phyloP scores from a whole-genome alignment of 1,140 invertebrate genomes.

The Drosophila simulans region DNA sequence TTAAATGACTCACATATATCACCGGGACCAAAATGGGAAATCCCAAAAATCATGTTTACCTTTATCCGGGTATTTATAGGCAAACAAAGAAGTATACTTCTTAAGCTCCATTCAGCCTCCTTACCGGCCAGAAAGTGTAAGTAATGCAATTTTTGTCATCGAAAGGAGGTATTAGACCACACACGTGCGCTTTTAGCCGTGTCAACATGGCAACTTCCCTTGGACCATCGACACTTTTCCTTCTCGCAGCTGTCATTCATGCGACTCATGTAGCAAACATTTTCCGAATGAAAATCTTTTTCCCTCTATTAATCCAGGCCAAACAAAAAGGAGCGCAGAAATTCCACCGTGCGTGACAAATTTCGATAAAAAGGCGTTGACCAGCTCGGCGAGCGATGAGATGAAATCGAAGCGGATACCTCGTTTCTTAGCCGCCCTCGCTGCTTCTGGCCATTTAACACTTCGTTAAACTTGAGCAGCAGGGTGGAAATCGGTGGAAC shows the following conservation, averaged over 20 bases:
- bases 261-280: conserved; percentile 77
- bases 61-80: conserved; percentile 57
- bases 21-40: background rate
- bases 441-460: conserved; percentile 65
- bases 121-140: conserved; percentile 58
- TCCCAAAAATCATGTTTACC: conserved; percentile 36
- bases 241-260: conserved; percentile 65
- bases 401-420: conserved; percentile 5
- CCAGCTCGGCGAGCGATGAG: conserved; percentile 8
- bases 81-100: conserved; percentile 67
- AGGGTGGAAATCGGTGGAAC: conserved; percentile 17
- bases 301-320: conserved; percentile 63
- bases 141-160: conserved; percentile 73
- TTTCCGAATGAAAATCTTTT: conserved; percentile 79
- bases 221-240: background rate
- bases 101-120: conserved; percentile 33
- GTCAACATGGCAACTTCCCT: conserved; percentile 8
- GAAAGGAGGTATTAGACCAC: conserved; percentile 72
- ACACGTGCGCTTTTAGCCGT: conserved; percentile 63
- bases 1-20: conserved; percentile 2
- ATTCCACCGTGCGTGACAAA: conserved; percentile 71
- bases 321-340: conserved; percentile 28
- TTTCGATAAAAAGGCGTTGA: conserved; percentile 74
- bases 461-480: conserved; percentile 73
- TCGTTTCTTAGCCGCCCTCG: conserved; percentile 12